These are phyloP conservation scores for Smittia aterrima DNA, from an alignment of 2,888 invertebrate genomes.

Conservation along the genomic window DNA sequence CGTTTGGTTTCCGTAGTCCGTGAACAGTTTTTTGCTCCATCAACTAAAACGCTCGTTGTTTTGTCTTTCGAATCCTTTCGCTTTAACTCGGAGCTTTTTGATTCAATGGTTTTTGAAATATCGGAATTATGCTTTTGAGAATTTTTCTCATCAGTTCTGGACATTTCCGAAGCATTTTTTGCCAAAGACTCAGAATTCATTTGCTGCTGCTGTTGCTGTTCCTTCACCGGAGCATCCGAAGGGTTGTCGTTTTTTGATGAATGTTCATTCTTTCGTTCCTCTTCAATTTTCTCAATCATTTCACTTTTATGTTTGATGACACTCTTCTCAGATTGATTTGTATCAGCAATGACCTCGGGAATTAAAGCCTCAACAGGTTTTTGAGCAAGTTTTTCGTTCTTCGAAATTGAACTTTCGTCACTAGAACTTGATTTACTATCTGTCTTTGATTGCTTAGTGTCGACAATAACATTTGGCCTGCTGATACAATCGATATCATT, in stretches of 20 bases:
- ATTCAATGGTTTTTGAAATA: not conserved
- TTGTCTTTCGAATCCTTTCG: constrained; percentile 16
- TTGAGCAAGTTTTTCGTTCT: not conserved
- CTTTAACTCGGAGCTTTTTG: not conserved
- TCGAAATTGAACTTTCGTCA: not conserved
- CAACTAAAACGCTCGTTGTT: not conserved
- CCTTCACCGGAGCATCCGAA: constrained; percentile 36
- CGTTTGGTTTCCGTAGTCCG: not conserved
- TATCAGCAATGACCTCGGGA: not conserved
- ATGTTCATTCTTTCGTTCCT: constrained; percentile 46
- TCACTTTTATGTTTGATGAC: constrained; percentile 37
- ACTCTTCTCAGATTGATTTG: constrained; percentile 3
- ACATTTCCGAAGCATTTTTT: not conserved
- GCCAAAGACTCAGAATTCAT: not conserved
- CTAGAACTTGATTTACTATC: not conserved
- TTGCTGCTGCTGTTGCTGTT: not conserved
- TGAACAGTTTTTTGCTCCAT: not conserved
- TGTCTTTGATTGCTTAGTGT: constrained; percentile 31
- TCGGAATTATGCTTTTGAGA: not conserved
- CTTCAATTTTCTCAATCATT: constrained; percentile 24
- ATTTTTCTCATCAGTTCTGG: not conserved
- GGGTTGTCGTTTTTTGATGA: constrained; percentile 42
- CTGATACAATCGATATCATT: not conserved
- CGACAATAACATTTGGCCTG: constrained; percentile 45
- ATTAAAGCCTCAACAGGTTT: not conserved